These are phyloP conservation scores for Drosophila mettleri DNA, from an alignment of 2,888 invertebrate genomes.

Conservation along the genomic window DNA sequence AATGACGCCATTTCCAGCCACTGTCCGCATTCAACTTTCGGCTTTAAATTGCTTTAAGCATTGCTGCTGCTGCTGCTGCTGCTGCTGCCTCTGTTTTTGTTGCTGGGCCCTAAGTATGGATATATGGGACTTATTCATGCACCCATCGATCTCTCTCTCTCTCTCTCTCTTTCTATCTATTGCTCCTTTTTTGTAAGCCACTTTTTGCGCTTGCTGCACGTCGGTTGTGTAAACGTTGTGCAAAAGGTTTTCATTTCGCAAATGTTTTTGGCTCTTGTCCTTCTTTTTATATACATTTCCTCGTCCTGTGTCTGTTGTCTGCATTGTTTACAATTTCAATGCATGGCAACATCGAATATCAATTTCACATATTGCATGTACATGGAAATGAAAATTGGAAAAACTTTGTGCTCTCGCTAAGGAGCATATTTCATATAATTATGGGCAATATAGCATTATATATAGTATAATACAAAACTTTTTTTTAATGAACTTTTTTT, in stretches of 20 bases:
- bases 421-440: not conserved
- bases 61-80: conserved; percentile 10
- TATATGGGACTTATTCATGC: conserved; percentile 1
- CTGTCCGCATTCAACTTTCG: conserved; percentile 17
- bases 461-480: too few species aligned
- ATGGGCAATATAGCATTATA: not conserved
- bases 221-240: conserved; percentile 62
- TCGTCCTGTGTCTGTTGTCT: conserved; percentile 12
- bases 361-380: conserved; percentile 8
- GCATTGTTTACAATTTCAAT: conserved; percentile 10
- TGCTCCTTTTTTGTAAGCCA: conserved; percentile 36
- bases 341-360: conserved; percentile 11
- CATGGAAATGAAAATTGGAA: not conserved
- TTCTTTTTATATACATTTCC: not conserved
- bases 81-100: too few species aligned
- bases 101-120: not conserved
- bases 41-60: conserved; percentile 41
- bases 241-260: conserved; percentile 41
- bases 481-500: too few species aligned
- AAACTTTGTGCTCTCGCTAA: not conserved
- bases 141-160: not conserved
- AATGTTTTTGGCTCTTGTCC: conserved; percentile 26
- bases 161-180: conserved; percentile 1
- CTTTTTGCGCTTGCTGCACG: conserved; percentile 53
- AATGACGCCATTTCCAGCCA: conserved; percentile 66